Conservation (phyloP, 2,797 vertebrate genomes). For the Anolis apletophallus region DNA sequence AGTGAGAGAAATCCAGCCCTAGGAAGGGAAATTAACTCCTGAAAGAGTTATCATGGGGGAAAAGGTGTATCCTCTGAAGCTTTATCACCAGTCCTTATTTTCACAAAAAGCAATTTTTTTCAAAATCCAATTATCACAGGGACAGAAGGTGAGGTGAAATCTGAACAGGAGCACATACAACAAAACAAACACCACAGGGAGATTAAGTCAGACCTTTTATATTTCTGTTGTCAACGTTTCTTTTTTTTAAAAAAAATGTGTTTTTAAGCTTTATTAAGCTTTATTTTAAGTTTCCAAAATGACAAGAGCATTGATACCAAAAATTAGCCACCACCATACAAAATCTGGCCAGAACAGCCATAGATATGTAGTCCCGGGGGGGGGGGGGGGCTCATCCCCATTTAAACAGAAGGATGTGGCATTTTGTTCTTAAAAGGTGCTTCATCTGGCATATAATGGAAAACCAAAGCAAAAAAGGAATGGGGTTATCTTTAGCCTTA, state of each 20-base stretch:
- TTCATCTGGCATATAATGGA: neutral
- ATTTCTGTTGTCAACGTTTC: neutral
- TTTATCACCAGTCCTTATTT: too few species aligned
- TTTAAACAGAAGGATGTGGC: neutral
- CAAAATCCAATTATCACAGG: too few species aligned
- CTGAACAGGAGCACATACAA: too few species aligned
- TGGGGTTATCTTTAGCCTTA: neutral
- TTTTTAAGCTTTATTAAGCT: neutral
- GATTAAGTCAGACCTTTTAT: neutral
- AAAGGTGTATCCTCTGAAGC: too few species aligned
- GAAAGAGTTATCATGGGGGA: too few species aligned
- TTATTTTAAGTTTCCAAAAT: conserved; percentile 3
- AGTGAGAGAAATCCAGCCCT: too few species aligned
- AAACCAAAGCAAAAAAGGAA: neutral
- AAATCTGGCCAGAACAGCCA: neutral
- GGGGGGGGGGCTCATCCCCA: neutral
- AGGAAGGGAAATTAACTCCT: too few species aligned
- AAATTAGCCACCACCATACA: neutral
- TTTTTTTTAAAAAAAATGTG: neutral
- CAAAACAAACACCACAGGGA: too few species aligned
- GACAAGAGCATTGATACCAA: neutral
- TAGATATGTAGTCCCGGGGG: too few species aligned
- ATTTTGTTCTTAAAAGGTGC: neutral
- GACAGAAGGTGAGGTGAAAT: too few species aligned
- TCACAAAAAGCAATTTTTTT: too few species aligned